Conservation (phyloP, 2,113 vertebrate species). For the Catagonus wagneri region DNA sequence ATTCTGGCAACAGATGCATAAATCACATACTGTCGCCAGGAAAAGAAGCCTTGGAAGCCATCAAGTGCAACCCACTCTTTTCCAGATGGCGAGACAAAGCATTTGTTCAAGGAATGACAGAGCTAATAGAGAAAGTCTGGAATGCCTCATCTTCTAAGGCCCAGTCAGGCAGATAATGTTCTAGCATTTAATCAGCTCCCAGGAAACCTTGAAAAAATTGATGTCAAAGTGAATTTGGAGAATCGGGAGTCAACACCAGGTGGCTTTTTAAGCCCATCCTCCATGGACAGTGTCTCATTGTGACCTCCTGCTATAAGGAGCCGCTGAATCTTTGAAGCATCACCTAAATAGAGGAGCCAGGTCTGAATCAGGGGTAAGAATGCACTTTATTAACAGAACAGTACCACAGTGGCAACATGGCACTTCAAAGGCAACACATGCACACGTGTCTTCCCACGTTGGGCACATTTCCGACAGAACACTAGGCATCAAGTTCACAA, state of each 20-base stretch:
- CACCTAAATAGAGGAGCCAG: not conserved
- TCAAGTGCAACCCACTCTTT: not conserved
- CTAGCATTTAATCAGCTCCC: slow-evolving; percentile 35
- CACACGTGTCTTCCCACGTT: slow-evolving; percentile 8
- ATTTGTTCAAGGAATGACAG: slow-evolving; percentile 12
- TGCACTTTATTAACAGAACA: slow-evolving; percentile 76
- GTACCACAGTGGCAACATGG: slow-evolving; percentile 49
- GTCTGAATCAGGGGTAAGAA: not conserved
- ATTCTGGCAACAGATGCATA: not conserved
- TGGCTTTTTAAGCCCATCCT: not conserved
- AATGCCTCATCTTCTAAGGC: not conserved
- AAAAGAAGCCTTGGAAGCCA: not conserved
- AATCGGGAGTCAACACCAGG: not conserved
- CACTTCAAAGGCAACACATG: slow-evolving; percentile 45
- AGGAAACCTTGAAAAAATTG: not conserved
- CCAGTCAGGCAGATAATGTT: not conserved
- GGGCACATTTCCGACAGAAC: slow-evolving; percentile 47
- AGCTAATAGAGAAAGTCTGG: slow-evolving; percentile 36
- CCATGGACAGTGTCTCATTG: not conserved
- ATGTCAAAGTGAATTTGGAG: not conserved
- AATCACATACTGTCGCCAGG: not conserved
- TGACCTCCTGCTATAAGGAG: not conserved
- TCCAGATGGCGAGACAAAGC: not conserved
- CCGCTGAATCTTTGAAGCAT: not conserved
- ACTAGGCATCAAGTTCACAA: slow-evolving; percentile 52